A percentile compares a stretch with the other conserved stretches of the same genome.
phyloP scores from a whole-genome alignment of 2,888 invertebrate genomes.

The Netelia virgata region DNA sequence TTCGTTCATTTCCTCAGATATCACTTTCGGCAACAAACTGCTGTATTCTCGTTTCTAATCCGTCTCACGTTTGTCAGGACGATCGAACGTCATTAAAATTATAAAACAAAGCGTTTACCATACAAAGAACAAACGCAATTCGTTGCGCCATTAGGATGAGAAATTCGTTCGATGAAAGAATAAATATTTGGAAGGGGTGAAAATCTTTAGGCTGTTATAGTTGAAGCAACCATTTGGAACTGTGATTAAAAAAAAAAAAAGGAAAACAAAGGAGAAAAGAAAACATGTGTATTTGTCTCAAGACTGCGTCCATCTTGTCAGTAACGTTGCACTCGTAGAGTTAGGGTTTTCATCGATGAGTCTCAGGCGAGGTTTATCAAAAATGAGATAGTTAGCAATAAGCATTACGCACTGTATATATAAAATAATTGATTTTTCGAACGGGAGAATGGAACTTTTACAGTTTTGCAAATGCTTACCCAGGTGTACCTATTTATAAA shows the following conservation, averaged over 20 bases:
- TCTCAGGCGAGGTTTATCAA: conserved; percentile 24
- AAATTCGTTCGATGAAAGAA: conserved; percentile 6
- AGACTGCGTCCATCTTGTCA: conserved; percentile 77
- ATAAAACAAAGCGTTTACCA: conserved; percentile 23
- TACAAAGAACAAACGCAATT: conserved; percentile 28
- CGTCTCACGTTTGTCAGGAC: conserved; percentile 10
- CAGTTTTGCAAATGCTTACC: conserved; percentile 66
- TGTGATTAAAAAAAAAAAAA: conserved; percentile 49
- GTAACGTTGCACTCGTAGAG: conserved; percentile 71
- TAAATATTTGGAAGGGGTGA: conserved; percentile 35
- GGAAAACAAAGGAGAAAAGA: conserved; percentile 4
- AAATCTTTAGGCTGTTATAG: conserved; percentile 62
- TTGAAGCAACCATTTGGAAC: conserved; percentile 57
- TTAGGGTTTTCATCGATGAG: conserved; percentile 39
- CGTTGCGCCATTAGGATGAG: conserved; percentile 4
- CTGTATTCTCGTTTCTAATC: conserved; percentile 35
- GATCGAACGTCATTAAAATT: conserved; percentile 33
- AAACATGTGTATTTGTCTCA: conserved; percentile 72
- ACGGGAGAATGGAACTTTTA: conserved; percentile 60
- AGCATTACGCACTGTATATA: conserved; percentile 67
- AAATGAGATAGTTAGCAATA: conserved; percentile 32
- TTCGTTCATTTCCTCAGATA: conserved; percentile 43
- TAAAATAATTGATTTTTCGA: conserved; percentile 42
- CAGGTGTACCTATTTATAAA: conserved; percentile 60
- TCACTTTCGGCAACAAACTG: conserved; percentile 4